Conservation (phyloP, 2,888 invertebrate genomes). For the Morpho helenor region DNA sequence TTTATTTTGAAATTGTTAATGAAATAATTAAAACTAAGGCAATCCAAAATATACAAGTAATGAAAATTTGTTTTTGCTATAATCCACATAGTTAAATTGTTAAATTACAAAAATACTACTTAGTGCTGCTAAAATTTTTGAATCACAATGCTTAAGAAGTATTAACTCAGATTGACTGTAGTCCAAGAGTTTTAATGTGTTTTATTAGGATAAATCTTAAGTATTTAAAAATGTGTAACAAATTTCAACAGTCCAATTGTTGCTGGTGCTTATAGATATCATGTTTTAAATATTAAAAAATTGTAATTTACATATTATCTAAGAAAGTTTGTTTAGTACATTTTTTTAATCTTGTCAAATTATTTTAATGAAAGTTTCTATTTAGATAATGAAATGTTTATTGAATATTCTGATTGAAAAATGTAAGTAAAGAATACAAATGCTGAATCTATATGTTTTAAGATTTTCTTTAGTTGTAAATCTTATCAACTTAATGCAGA, state of each 20-base stretch:
- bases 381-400: constrained; percentile 15
- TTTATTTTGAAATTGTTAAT: no score
- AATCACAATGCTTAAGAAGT: no score
- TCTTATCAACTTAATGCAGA: no score
- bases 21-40: no score
- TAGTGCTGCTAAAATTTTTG: no score
- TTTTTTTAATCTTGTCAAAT: constrained; percentile 6
- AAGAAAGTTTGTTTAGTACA: neutral
- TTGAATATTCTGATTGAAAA: constrained; percentile 16
- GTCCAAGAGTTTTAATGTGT: constrained; percentile 13
- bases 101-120: no score
- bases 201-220: constrained; percentile 11
- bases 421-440: constrained; percentile 11
- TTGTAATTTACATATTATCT: constrained; percentile 4
- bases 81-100: no score
- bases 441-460: neutral
- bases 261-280: constrained; percentile 59
- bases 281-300: constrained; percentile 10
- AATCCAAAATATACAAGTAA: no score
- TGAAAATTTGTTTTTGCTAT: no score
- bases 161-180: no score
- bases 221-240: constrained; percentile 19
- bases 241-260: constrained; percentile 44
- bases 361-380: neutral
- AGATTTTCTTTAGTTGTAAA: no score